phyloP scores from a whole-genome alignment of 1,140 invertebrate genomes.

The Philopotamus ludificatus region DNA sequence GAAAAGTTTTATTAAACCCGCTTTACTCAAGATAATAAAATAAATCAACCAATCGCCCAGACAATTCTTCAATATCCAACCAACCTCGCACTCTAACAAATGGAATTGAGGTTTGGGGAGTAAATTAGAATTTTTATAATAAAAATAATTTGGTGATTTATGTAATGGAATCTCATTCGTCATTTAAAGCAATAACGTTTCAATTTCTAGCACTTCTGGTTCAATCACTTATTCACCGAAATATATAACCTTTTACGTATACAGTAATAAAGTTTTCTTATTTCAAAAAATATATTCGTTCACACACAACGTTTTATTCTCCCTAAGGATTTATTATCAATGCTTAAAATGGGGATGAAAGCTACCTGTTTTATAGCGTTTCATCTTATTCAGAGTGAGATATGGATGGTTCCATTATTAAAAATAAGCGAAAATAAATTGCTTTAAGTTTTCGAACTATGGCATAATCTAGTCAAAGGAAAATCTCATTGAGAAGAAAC shows the following conservation, averaged over 20 bases:
- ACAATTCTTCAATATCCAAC: slow-evolving; percentile 18
- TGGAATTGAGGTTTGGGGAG: no score
- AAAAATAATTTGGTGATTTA: no score
- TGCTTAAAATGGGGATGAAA: slow-evolving; percentile 29
- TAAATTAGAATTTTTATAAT: no score
- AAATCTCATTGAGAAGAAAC: slow-evolving; percentile 21
- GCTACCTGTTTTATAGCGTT: slow-evolving; percentile 24
- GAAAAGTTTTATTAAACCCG: slow-evolving; percentile 25
- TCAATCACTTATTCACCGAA: no score
- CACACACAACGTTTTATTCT: slow-evolving; percentile 17
- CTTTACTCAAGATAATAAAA: slow-evolving; percentile 23
- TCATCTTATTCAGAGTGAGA: no score
- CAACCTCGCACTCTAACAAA: no score
- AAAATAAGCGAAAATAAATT: no score
- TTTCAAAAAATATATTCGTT: slow-evolving; percentile 27
- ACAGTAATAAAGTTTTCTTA: slow-evolving; percentile 33
- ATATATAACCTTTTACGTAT: slow-evolving; percentile 22
- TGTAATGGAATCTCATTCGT: no score
- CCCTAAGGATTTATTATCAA: slow-evolving; percentile 31
- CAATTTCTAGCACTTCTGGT: no score
- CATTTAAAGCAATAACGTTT: no score
- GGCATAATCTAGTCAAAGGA: slow-evolving; percentile 5
- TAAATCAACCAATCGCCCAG: slow-evolving; percentile 15
- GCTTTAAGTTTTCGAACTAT: no score
- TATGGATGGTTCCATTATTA: no score